phyloP scores from a whole-genome alignment of 2,797 vertebrate genomes.

The Dermochelys coriacea region DNA sequence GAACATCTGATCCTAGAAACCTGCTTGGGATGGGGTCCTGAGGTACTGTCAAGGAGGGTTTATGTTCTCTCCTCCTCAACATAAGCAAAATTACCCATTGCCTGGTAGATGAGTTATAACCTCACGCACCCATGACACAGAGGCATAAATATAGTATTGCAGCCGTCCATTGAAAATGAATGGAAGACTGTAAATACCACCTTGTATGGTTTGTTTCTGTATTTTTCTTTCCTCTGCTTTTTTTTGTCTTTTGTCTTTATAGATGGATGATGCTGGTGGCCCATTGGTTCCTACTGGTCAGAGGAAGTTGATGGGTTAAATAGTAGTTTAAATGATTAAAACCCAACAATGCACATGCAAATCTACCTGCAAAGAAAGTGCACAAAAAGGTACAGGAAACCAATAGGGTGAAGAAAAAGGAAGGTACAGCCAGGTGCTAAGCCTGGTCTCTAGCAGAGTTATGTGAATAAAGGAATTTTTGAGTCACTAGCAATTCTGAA shows the following conservation, averaged over 20 bases:
- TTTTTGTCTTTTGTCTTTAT: not conserved
- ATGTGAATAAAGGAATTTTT: not conserved
- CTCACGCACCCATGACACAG: not conserved
- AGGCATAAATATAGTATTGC: not conserved
- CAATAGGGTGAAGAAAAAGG: not conserved
- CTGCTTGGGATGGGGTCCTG: not conserved
- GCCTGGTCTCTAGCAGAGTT: not conserved
- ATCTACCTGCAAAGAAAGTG: not conserved
- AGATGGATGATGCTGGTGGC: not conserved
- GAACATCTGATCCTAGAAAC: not conserved
- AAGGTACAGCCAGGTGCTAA: not conserved
- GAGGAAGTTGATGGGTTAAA: not conserved
- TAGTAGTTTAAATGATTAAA: not conserved
- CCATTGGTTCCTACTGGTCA: not conserved
- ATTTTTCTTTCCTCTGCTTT: not conserved
- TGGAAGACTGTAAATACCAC: not conserved
- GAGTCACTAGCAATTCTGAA: not conserved
- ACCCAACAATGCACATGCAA: not conserved
- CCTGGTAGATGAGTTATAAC: not conserved
- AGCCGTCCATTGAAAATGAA: not conserved
- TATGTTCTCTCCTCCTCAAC: not conserved
- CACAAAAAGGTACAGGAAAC: not conserved
- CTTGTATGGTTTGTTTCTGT: not conserved
- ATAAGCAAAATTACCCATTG: not conserved
- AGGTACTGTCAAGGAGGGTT: not conserved